Conservation (phyloP, 2,888 invertebrate species). For the Andrena dorsata region DNA sequence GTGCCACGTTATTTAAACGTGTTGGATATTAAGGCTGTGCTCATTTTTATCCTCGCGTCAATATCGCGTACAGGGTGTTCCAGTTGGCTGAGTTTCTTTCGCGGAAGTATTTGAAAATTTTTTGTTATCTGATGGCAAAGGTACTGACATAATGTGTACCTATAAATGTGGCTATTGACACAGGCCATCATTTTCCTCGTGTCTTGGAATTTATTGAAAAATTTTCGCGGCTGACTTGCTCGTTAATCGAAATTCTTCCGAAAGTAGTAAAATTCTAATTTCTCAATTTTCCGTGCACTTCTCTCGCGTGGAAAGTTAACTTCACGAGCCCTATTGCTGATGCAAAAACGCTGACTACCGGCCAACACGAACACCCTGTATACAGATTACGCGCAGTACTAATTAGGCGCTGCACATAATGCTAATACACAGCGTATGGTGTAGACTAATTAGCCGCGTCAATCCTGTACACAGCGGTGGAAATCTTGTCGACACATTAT, state of each 20-base stretch:
- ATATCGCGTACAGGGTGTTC: neutral
- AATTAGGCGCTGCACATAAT: slow-evolving; percentile 33
- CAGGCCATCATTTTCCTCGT: neutral
- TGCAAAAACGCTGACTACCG: slow-evolving; percentile 7
- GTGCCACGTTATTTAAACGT: slow-evolving; percentile 37
- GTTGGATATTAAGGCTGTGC: slow-evolving; percentile 23
- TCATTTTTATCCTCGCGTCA: neutral
- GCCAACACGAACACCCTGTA: slow-evolving; percentile 20
- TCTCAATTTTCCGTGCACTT: too few species aligned
- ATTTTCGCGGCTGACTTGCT: too few species aligned
- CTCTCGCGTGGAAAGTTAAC: too few species aligned
- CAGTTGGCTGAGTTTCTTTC: too few species aligned
- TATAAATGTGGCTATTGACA: neutral
- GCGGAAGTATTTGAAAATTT: neutral
- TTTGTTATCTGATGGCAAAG: neutral
- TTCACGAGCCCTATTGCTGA: neutral
- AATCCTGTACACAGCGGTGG: slow-evolving; percentile 2
- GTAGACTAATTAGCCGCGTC: slow-evolving; percentile 36
- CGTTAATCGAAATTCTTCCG: too few species aligned
- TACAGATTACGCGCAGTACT: slow-evolving; percentile 17
- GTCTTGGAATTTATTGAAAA: neutral
- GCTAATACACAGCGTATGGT: slow-evolving; percentile 33
- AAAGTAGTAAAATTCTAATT: too few species aligned
- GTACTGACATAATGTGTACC: too few species aligned
- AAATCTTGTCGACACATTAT: slow-evolving; percentile 27